Base-by-base conservation (phyloP, 2,888 invertebrate genomes). In the Callyntrura sp. region DNA sequence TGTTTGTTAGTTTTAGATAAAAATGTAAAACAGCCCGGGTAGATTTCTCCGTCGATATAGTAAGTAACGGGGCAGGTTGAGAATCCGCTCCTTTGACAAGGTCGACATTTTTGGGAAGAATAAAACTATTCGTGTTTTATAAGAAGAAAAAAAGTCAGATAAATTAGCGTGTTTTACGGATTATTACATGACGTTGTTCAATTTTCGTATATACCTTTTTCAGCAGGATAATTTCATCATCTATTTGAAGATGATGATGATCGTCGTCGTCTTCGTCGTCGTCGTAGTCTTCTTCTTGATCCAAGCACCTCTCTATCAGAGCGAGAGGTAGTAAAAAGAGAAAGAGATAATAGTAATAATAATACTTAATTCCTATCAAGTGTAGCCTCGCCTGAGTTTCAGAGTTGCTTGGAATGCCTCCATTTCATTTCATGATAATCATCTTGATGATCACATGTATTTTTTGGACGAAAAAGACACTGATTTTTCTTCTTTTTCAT, bases 161-260 rank as follows among this genome's bases (percentile, higher is more conserved):
- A 90, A 81, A 90, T 90, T 85, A 90, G 90, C 90, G 90, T 90
- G 90, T 90, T 90, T 90, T 90, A 90, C 90, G 90, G 90, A 85
- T 85, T 90, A 90, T 90, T 90, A 90, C 79, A 57, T 35, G 79
- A 55, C 51, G 68, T 55, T 78, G 78, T 68, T 79, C 79, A 86
- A 86, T 86, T 78, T 85, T 85, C 85, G 78, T 45, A 48, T 45
- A 45, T 70, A 70, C 76, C 76, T 76, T 76, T 76, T 76, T 51
- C 76, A 76, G 76, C 48, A 76, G 48, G 35, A 35, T 76, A 76
- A 76, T 76, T 76, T 76, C 76, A 76, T 76, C 76, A 76, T 76
- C 76, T 9, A 48, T 11, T 70, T 43, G 8, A 20, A 43, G 68
- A 68, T 55, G 68, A 68, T 68, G 6, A 1, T 68, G 35, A 3